Base-by-base conservation (phyloP, 2,888 invertebrate species). In the Zele albiditarsus region DNA sequence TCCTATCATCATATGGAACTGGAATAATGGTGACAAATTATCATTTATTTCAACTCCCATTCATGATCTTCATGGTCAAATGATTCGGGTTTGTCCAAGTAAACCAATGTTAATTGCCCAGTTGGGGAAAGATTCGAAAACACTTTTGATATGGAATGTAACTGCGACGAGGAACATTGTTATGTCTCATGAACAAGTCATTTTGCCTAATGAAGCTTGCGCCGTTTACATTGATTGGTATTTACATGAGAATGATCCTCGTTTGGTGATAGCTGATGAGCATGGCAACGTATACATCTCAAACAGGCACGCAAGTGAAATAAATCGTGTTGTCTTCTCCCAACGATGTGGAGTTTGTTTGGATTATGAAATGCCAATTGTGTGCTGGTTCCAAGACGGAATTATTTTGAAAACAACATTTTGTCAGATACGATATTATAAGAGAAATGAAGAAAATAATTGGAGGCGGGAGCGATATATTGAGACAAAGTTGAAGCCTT, bases 1-100 rank as follows among this genome's bases (percentile, higher is more conserved):
- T 84, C 76, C 89, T 4, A 78, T 95, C 42, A 91, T 90, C 1
- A 89, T 95, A 23, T 95, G 94, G 93, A 93, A 92, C 83, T 95
- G 94, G 94, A 92, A 94, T 79, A 92, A 90, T 0, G 91, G 91
- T 0, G 91, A 91, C 77, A 90, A 91, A 62, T 88, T 93, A 12
- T 81, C 89, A 1, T 82, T 87, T 0, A 80, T 91, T 1, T 82
- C 88, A 4, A 87, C 86, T 0, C 10, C 23, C 1, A 83, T 89
- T 8, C 76, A 73, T 0, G 87, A 89, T 71, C 70, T 79, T 0
- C 74, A 80, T 14, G 83, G 80, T 2, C 89, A 89, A 74, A 75
- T 76, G 3, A 74, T 89, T 2, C 79, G 78, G 33, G 77, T 82
- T 4, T 84, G 80, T 14, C 75, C 74, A 2, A 27, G 31, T 0